phyloP scores from a whole-genome alignment of 2,797 vertebrate species.

The Lerista edwardsae region DNA sequence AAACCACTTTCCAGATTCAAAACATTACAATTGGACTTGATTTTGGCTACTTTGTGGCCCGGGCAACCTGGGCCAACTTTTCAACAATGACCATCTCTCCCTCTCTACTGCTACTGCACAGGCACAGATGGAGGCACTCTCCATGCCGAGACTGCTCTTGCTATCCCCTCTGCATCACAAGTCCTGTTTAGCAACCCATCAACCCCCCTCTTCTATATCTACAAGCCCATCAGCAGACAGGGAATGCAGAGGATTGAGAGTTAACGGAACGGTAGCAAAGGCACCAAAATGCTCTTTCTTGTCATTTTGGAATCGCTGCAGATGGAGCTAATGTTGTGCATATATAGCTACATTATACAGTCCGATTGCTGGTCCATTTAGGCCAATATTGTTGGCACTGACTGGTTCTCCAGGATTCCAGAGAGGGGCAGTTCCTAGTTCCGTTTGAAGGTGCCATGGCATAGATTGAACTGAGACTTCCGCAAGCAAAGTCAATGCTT shows the following conservation, averaged over 20 bases:
- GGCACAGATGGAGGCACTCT: not conserved
- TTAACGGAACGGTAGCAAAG: not conserved
- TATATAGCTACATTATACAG: no score
- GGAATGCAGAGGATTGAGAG: not conserved
- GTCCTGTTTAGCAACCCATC: not conserved
- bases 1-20: constrained; percentile 34
- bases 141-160: not conserved
- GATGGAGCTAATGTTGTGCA: not conserved
- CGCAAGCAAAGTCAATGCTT: not conserved
- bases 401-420: no score
- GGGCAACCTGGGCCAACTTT: not conserved
- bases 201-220: not conserved
- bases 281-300: not conserved
- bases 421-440: no score
- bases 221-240: not conserved
- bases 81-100: not conserved
- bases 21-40: not conserved
- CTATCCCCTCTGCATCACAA: not conserved
- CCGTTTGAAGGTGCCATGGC: not conserved
- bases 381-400: no score
- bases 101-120: not conserved
- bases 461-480: not conserved
- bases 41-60: not conserved
- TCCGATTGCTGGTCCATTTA: no score
- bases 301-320: not conserved